Base-by-base conservation (phyloP, 2,888 invertebrate genomes). In the Vannuccia rotundouncinata region DNA sequence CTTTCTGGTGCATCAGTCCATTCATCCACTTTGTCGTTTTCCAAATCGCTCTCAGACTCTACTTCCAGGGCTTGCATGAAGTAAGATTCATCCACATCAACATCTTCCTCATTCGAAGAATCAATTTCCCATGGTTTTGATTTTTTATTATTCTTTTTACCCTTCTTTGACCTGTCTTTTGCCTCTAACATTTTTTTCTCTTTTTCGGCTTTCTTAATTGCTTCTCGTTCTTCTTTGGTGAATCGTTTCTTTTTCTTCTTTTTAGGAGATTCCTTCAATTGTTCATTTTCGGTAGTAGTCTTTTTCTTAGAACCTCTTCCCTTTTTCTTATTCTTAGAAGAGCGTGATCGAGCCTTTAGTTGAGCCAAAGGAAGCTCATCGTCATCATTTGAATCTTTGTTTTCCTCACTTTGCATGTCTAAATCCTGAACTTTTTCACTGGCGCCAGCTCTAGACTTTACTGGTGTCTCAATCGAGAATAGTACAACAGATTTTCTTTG, bases 1-100 rank as follows among this genome's bases (percentile, higher is more conserved):
- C 78, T 80, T 59, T 80, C 80, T 1, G 80, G 80, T 66, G 59
- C 73, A 66, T 80, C 80, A 81, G 80, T 60, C 80, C 80, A 80
- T 28, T 31, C 25, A 66, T 80, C 79, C 22, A 31, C 27, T 0
- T 10, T 59, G 27, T 78, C 80, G 13, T 80, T 80, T 2, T 80
- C 80, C 29, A 31, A 77, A 1, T 45, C 59, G 27, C 45, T 78
- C 27, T 80, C 73, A 1, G 31, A 13, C 30, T 59, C 81, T 28
- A 81, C 81, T n/a, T n/a, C n/a, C 28, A 81, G 60, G 2, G 74
- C 74, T 76, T 81, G 29, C 10, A 82, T 0, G n/a, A 81, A 81
- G 73, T 80, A 59, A 29, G 28, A 45, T 29, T 81, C 81, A 28
- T 79, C 81, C 10, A 75, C 80, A 28, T 81, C 74, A 22, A 74